phyloP scores from a whole-genome alignment of 1,140 invertebrate genomes.

The Metaphire vulgaris region DNA sequence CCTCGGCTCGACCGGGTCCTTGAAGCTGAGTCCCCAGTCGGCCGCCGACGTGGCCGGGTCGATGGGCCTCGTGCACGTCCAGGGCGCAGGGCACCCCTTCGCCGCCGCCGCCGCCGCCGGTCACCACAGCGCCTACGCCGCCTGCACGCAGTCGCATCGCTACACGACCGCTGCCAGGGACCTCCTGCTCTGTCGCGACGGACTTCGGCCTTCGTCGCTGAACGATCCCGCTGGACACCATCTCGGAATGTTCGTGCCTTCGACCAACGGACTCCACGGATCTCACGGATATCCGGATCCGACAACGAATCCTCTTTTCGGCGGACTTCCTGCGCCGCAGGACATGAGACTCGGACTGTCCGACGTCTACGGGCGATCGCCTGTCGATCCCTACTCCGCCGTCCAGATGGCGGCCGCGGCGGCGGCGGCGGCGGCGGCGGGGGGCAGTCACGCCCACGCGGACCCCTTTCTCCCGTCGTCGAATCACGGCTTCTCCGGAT shows the following conservation, averaged over 20 bases:
- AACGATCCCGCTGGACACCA: constrained; percentile 44
- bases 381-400: constrained; percentile 50
- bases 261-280: constrained; percentile 41
- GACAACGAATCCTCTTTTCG: background rate
- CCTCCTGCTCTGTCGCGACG: constrained; percentile 64
- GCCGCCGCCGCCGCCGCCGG: too few relatives aligned
- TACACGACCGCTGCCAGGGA: constrained; percentile 68
- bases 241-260: constrained; percentile 46
- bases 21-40: constrained; percentile 67
- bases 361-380: constrained; percentile 27
- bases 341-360: background rate
- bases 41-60: constrained; percentile 36
- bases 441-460: too few relatives aligned
- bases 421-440: too few relatives aligned
- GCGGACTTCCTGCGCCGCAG: background rate
- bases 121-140: too few relatives aligned
- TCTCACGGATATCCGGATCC: constrained; percentile 55
- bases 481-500: background rate
- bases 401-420: constrained; percentile 69
- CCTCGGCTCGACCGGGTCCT: too few relatives aligned
- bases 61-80: background rate
- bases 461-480: background rate
- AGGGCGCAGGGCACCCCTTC: too few relatives aligned
- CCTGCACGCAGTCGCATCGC: too few relatives aligned
- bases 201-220: constrained; percentile 35